phyloP scores from a whole-genome alignment of 2,888 invertebrate species.

The Caprella mutica region DNA sequence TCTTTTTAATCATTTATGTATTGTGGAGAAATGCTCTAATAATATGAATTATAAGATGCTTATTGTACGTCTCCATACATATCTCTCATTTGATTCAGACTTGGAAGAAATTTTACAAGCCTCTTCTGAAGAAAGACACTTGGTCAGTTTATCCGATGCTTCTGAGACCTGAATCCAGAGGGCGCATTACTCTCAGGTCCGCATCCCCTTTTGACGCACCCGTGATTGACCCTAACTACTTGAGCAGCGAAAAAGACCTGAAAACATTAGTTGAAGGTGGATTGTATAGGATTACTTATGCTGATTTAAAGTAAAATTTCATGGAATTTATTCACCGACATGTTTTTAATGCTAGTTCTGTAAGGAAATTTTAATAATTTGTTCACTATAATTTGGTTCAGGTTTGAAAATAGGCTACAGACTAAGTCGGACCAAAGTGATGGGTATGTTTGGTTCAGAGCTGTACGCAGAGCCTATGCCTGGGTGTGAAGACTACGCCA shows the following conservation, averaged over 20 bases:
- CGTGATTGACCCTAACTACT: constrained; percentile 77
- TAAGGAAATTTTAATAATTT: no score
- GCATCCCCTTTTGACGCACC: constrained; percentile 71
- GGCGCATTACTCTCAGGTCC: constrained; percentile 61
- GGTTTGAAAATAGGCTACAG: constrained; percentile 70
- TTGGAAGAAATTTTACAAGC: constrained; percentile 48
- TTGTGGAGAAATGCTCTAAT: background rate
- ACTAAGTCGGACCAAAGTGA: constrained; percentile 60
- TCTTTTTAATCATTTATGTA: background rate
- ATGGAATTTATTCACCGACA: no score
- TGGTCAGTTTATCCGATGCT: constrained; percentile 79
- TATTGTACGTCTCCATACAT: background rate
- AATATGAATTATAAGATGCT: no score
- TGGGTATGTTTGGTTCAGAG: constrained; percentile 54
- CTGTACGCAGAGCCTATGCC: constrained; percentile 60
- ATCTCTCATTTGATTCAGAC: constrained; percentile 13
- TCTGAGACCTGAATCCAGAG: constrained; percentile 74
- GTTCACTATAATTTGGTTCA: no score
- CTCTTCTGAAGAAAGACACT: constrained; percentile 61
- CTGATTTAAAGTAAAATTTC: no score
- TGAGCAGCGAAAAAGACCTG: constrained; percentile 71
- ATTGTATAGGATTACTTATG: background rate
- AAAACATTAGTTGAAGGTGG: constrained; percentile 67
- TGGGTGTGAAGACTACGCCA: constrained; percentile 66
- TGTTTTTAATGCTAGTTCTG: no score